Percentiles rank a stretch among this genome's conserved stretches.
Conservation (phyloP, 2,797 vertebrate genomes). For the Lacerta bilineata region DNA sequence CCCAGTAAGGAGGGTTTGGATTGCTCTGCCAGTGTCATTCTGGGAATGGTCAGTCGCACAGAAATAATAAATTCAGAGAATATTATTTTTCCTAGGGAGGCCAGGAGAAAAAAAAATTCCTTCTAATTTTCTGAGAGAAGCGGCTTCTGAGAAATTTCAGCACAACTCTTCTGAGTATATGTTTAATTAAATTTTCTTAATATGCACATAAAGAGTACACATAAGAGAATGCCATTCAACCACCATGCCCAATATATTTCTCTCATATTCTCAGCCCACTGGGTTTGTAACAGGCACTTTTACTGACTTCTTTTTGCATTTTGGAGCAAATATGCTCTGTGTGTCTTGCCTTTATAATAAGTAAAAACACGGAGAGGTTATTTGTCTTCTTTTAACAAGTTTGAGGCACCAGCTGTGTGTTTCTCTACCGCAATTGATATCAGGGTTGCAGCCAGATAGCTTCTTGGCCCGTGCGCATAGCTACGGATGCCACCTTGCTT, state of each 20-base stretch:
- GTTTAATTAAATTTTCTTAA: too few relatives aligned
- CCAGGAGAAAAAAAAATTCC: too few relatives aligned
- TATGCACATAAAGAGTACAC: too few relatives aligned
- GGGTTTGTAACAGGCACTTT: neutral
- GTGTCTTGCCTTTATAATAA: neutral
- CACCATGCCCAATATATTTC: neutral
- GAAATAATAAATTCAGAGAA: too few relatives aligned
- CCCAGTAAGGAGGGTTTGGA: too few relatives aligned
- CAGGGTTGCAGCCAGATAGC: constrained; percentile 30
- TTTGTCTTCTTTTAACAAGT: neutral
- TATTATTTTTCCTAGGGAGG: too few relatives aligned
- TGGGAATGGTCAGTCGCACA: too few relatives aligned
- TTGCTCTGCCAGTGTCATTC: too few relatives aligned
- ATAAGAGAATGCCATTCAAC: too few relatives aligned
- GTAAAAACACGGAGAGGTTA: neutral
- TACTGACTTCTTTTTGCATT: neutral
- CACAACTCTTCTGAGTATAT: too few relatives aligned
- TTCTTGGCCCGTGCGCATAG: constrained; percentile 50
- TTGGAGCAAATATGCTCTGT: neutral
- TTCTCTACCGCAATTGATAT: constrained; percentile 21
- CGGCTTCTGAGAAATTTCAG: too few relatives aligned
- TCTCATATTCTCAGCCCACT: neutral
- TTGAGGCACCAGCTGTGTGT: neutral
- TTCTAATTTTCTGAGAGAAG: too few relatives aligned
- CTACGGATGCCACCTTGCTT: constrained; percentile 41